Evolutionary conservation across 2,888 invertebrate species (phyloP).

Genomic region (Caprella mutica): DNA sequence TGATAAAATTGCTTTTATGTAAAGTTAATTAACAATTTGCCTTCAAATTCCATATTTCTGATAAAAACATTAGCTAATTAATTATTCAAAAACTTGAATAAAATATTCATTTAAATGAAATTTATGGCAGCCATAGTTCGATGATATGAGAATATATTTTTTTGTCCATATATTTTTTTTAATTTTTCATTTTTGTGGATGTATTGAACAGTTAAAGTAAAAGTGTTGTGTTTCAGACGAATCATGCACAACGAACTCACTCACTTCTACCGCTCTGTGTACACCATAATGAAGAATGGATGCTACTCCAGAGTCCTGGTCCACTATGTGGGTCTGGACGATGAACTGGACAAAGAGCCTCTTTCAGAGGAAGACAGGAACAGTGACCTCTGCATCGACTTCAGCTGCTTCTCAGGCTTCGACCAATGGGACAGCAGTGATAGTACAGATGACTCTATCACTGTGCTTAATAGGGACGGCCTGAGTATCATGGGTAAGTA

Average conservation of each 20-base stretch:
- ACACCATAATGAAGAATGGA: background rate
- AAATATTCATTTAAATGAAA: too few relatives aligned
- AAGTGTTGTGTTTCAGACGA: background rate
- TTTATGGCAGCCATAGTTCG: too few relatives aligned
- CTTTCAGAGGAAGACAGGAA: too few relatives aligned
- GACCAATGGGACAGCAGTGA: background rate
- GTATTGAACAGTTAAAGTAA: too few relatives aligned
- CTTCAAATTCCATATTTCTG: too few relatives aligned
- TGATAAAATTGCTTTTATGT: too few relatives aligned
- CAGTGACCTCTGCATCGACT: background rate
- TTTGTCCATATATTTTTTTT: too few relatives aligned
- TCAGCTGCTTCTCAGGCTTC: background rate
- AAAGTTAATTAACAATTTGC: too few relatives aligned
- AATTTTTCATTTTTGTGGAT: too few relatives aligned
- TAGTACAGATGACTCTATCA: background rate
- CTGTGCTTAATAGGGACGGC: constrained; percentile 2
- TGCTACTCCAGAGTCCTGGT: background rate
- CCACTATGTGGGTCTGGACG: constrained; percentile 5
- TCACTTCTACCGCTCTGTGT: constrained; percentile 5
- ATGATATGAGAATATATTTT: too few relatives aligned
- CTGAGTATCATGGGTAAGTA: constrained; percentile 9
- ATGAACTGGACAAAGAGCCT: constrained; percentile 7
- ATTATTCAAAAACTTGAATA: too few relatives aligned
- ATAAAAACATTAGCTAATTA: too few relatives aligned
- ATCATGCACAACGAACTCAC: background rate